A percentile compares a stretch with the other conserved stretches of the same genome.
Evolutionary conservation across 2,797 vertebrate species (phyloP).

Genomic region (Borostomias antarcticus): DNA sequence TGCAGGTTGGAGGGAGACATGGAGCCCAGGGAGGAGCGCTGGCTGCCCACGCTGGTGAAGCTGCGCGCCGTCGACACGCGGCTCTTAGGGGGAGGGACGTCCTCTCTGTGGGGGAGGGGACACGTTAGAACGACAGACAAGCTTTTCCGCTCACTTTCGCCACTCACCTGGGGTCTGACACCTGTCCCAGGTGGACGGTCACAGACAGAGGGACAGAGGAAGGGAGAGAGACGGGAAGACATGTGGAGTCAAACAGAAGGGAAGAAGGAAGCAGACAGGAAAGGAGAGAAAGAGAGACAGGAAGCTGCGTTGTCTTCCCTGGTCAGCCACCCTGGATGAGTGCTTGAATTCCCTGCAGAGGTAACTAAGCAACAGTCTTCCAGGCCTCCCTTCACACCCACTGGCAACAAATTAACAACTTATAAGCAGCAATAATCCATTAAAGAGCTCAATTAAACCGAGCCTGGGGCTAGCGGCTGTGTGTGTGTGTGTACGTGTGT

Average conservation of each 20-base stretch:
- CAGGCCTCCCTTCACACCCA: conserved; percentile 52
- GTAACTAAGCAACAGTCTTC: conserved; percentile 38
- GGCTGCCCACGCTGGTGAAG: conserved; percentile 89
- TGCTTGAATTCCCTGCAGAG: conserved; percentile 51
- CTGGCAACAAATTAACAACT: conserved; percentile 69
- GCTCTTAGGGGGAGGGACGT: conserved; percentile 95
- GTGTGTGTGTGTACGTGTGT: neutral
- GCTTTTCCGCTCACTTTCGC: conserved; percentile 2
- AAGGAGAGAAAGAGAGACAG: conserved; percentile 18
- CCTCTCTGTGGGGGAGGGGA: conserved; percentile 80
- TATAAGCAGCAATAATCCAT: conserved; percentile 76
- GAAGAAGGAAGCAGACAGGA: conserved; percentile 6
- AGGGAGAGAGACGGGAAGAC: neutral
- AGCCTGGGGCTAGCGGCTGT: conserved; percentile 56
- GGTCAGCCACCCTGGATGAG: conserved; percentile 43
- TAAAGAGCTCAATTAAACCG: conserved; percentile 72
- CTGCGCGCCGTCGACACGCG: conserved; percentile 92
- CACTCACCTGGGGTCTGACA: conserved; percentile 9
- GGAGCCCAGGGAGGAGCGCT: conserved; percentile 95
- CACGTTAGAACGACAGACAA: conserved; percentile 26
- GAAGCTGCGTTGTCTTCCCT: conserved; percentile 5
- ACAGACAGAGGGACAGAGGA: conserved; percentile 24
- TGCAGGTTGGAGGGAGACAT: conserved; percentile 98
- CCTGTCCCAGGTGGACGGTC: conserved; percentile 50
- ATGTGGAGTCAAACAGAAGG: neutral